phyloP scores from a whole-genome alignment of 2,113 vertebrate species.

The Chlamydotis undulata region DNA sequence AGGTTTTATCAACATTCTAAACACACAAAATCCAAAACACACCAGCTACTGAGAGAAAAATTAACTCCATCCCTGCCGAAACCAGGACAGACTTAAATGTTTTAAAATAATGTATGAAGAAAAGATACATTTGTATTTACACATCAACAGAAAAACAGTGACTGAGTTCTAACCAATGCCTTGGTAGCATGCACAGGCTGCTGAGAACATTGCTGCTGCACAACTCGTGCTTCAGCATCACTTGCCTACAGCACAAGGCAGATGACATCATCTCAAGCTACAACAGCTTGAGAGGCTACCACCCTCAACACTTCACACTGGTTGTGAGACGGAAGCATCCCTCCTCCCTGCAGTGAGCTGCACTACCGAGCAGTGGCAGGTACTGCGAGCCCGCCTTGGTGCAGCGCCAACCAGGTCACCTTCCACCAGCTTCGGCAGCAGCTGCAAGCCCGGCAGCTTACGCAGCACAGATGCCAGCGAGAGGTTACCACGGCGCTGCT shows the following conservation, averaged over 20 bases:
- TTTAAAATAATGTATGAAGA: neutral
- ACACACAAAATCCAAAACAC: too few relatives aligned
- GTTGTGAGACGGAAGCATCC: neutral
- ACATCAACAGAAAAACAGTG: neutral
- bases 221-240: neutral
- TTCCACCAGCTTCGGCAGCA: neutral
- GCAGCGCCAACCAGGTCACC: neutral
- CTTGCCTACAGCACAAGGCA: neutral
- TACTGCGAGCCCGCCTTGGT: neutral
- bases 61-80: too few relatives aligned
- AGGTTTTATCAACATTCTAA: too few relatives aligned
- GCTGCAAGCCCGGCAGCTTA: fast-evolving
- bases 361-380: neutral
- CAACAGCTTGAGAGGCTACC: neutral
- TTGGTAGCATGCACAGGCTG: neutral
- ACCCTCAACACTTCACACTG: neutral
- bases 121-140: neutral
- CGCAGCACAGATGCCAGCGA: neutral
- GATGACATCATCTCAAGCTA: neutral
- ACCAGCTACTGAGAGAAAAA: too few relatives aligned
- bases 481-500: neutral
- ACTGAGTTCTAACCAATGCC: neutral
- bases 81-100: neutral
- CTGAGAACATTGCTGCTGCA: neutral
- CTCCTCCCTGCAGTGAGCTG: neutral